Evolutionary conservation across 2,797 vertebrate genomes (phyloP).

Genomic region (Pelochelys cantorii): DNA sequence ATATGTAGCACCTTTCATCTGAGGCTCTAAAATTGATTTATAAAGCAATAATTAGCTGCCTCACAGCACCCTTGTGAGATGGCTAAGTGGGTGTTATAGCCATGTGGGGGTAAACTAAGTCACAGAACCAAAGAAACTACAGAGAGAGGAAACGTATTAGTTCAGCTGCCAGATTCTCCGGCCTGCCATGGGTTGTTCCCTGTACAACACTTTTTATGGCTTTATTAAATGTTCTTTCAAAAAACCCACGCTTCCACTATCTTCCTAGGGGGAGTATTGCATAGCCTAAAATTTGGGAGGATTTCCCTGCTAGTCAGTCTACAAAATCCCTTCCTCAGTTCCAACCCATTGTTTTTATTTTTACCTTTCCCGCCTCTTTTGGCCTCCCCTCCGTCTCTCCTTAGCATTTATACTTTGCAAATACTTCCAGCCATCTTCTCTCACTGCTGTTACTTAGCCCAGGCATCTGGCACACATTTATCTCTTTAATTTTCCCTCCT

Average conservation of each 20-base stretch:
- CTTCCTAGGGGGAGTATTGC: background rate
- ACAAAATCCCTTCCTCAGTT: background rate
- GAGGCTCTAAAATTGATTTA: background rate
- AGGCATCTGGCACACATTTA: background rate
- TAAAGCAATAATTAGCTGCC: background rate
- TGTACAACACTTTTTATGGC: background rate
- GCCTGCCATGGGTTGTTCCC: background rate
- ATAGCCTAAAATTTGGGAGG: background rate
- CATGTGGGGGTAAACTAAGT: background rate
- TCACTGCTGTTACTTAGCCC: background rate
- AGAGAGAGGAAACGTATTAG: background rate
- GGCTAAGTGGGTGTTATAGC: background rate
- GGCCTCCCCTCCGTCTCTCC: background rate
- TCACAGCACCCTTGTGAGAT: background rate
- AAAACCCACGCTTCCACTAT: background rate
- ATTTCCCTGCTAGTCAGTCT: background rate
- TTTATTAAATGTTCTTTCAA: background rate
- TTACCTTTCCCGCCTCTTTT: background rate
- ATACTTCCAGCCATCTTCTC: background rate
- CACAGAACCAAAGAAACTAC: background rate
- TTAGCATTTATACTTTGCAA: background rate
- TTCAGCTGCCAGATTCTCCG: background rate
- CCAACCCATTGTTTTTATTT: background rate
- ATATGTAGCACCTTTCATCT: background rate
- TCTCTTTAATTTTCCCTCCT: background rate